Percentiles rank a stretch among this genome's conserved stretches.
Conservation (phyloP, 2,113 vertebrate genomes). For the Rallus limicola region DNA sequence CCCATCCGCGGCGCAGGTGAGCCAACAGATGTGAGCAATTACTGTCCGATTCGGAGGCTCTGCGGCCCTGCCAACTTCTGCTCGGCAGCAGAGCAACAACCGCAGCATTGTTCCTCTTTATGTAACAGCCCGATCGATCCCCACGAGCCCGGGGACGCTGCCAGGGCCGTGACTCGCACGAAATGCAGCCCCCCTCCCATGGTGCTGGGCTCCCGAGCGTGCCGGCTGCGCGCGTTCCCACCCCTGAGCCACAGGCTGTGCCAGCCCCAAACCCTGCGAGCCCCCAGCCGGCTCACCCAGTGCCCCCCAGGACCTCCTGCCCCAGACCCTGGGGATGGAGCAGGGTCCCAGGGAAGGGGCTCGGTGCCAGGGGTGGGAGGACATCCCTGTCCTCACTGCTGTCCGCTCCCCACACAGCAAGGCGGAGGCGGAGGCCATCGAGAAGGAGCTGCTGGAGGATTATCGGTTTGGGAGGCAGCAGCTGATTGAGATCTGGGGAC, state of each 20-base stretch:
- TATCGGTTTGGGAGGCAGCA: conserved; percentile 92
- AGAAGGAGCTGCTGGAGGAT: conserved; percentile 89
- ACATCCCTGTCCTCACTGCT: rapidly evolving
- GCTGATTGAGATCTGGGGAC: conserved; percentile 92
- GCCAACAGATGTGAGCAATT: conserved; percentile 49
- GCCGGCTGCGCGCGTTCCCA: rapidly evolving
- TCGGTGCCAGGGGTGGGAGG: rapidly evolving
- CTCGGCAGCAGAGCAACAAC: conserved; percentile 19
- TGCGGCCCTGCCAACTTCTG: background rate
- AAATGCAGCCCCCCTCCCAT: background rate
- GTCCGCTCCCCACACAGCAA: conserved; percentile 69
- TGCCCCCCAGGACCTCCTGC: rapidly evolving
- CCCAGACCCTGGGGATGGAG: rapidly evolving
- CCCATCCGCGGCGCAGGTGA: background rate
- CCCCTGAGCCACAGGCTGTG: background rate
- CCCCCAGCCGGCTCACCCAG: rapidly evolving
- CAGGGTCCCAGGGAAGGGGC: background rate
- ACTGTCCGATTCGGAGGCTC: background rate
- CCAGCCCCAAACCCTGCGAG: background rate
- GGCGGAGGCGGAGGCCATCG: conserved; percentile 84
- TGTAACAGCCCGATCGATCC: background rate
- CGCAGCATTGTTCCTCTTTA: conserved; percentile 27
- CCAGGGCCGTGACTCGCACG: background rate
- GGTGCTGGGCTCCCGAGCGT: background rate
- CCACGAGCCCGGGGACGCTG: background rate